Evolutionary conservation across 2,888 invertebrate genomes (phyloP), one percentile per base, ranked within the genome.

Genomic region (Agapetus fuscipes): DNA sequence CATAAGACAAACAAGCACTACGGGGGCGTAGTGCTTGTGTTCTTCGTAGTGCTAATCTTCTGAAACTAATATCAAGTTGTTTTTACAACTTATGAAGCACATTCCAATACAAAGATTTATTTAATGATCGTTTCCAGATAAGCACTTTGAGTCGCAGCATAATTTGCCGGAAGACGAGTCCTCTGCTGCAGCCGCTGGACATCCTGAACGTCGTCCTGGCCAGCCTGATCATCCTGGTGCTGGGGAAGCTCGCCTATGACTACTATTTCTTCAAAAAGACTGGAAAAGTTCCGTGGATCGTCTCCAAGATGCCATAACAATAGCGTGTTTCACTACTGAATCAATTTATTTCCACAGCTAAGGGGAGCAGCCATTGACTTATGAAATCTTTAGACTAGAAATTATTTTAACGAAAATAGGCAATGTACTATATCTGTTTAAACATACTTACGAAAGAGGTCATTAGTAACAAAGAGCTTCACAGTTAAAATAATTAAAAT

Each of bases 221-320:
- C 1, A 59, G 65, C 3, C 60, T 86, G 37, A 83, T 87, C 48
- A 51, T 86, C 2, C 57, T 83, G n/a, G 72, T 88, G 6, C 56
- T 88, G 24, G 74, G 78, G 11, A 83, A 84, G 59, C 73, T 89
- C 43, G 64, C 78, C 1, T 89, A 86, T 53, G 88, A 89, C 59
- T 89, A 87, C 64, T 83, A 84, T 59, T 71, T 67, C 52, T 89
- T 84, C 57, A 85, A 83, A 56, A 79, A 75, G 43, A 83, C 83
- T 14, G 87, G 88, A 1, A 73, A 78, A 52, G 62, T 89, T 43
- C 89, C 89, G 0, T 88, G 88, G 88, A 75, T 89, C 47, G 84
- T 85, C 2, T 76, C 81, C 33, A 80, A 85, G 60, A 71, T 88
- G 60, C 87, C 86, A 17, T 79, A 60, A 62, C 26, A 15, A n/a